phyloP scores from a whole-genome alignment of 2,113 vertebrate genomes.

The Hippocampus mohnikei region DNA sequence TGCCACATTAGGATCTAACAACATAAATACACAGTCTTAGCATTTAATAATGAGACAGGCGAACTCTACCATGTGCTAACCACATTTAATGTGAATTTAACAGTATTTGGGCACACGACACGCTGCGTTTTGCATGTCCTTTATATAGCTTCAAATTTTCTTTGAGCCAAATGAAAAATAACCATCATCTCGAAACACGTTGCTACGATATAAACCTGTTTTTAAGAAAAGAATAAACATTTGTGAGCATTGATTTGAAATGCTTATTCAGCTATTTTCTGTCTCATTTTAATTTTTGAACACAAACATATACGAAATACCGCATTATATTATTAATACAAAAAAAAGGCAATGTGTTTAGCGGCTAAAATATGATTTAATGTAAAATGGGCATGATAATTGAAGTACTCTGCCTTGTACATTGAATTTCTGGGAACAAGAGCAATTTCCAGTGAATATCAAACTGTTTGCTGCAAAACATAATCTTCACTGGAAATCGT shows the following conservation, averaged over 20 bases:
- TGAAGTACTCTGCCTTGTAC: not conserved
- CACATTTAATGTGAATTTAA: not conserved
- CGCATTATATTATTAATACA: not conserved
- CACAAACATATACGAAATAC: too few relatives aligned
- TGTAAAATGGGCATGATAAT: not conserved
- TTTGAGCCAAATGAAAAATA: not conserved
- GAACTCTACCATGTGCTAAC: slow-evolving; percentile 19
- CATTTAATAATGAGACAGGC: slow-evolving; percentile 3
- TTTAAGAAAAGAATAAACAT: too few relatives aligned
- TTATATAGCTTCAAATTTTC: not conserved
- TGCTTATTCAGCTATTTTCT: too few relatives aligned
- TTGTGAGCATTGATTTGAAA: too few relatives aligned
- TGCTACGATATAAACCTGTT: too few relatives aligned
- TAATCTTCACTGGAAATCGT: not conserved
- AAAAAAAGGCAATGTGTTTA: not conserved
- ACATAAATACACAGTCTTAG: slow-evolving; percentile 8
- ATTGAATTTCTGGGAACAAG: slow-evolving; percentile 37
- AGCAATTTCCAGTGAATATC: slow-evolving; percentile 24
- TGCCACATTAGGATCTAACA: slow-evolving; percentile 15
- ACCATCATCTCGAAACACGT: not conserved
- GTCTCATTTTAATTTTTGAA: too few relatives aligned
- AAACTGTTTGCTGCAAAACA: slow-evolving; percentile 5
- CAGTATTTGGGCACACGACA: not conserved
- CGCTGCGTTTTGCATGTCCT: not conserved
- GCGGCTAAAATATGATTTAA: not conserved